Conservation (phyloP, 1,140 invertebrate genomes). For the Trinorchestia longiramus region DNA sequence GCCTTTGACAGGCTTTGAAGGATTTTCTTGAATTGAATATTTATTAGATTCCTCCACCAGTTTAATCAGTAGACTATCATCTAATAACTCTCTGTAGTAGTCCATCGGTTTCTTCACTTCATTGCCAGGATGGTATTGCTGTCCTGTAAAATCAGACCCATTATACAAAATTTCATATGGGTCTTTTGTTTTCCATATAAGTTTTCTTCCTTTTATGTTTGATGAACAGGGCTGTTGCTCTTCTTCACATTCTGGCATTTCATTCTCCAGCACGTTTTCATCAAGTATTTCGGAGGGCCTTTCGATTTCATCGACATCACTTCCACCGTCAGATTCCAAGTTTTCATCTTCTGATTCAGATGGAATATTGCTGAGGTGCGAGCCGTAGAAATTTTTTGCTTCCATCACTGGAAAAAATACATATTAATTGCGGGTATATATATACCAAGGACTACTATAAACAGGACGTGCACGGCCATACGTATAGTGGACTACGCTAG, state of each 20-base stretch:
- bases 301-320: background rate
- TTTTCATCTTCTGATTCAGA: conserved; percentile 9
- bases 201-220: background rate
- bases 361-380: background rate
- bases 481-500: too few relatives aligned
- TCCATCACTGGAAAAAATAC: background rate
- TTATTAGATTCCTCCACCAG: background rate
- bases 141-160: background rate
- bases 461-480: too few relatives aligned
- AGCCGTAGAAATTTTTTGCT: background rate
- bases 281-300: background rate
- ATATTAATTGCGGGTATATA: background rate
- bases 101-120: background rate
- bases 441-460: too few relatives aligned
- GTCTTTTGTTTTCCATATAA: background rate
- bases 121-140: background rate
- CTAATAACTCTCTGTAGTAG: background rate
- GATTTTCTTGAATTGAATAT: background rate
- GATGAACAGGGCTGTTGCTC: background rate
- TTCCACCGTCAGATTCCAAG: background rate
- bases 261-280: background rate
- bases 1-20: too few relatives aligned
- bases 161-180: background rate
- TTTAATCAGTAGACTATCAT: background rate
- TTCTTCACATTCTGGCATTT: background rate